A percentile compares a stretch with the other conserved stretches of the same genome.
These are phyloP conservation scores for Yasuhikotakia modesta DNA, from an alignment of 2,797 vertebrate species.

Conservation along the genomic window DNA sequence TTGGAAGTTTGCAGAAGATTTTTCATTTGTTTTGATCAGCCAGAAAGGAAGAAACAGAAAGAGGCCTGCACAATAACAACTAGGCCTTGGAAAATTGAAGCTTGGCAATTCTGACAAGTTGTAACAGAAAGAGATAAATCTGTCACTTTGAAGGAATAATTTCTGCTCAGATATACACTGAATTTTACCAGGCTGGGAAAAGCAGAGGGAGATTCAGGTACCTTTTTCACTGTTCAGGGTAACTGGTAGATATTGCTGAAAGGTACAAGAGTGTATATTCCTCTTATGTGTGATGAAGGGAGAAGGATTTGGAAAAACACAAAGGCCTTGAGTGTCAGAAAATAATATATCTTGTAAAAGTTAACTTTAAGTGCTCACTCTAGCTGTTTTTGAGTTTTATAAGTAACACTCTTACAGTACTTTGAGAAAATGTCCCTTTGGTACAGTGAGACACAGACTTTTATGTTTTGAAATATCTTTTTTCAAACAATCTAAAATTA, in stretches of 20 bases:
- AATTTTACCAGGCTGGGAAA: conserved; percentile 62
- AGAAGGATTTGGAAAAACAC: conserved; percentile 19
- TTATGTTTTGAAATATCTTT: not conserved
- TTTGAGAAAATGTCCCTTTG: not conserved
- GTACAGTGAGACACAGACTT: not conserved
- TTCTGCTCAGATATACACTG: conserved; percentile 61
- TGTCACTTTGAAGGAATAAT: conserved; percentile 71
- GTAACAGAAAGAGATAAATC: conserved; percentile 70
- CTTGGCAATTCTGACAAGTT: conserved; percentile 68
- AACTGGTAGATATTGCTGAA: conserved; percentile 39
- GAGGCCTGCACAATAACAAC: conserved; percentile 58
- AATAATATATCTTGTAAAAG: conserved; percentile 33
- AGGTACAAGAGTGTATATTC: conserved; percentile 22
- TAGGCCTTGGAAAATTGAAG: conserved; percentile 58
- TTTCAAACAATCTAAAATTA: not conserved
- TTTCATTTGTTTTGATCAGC: conserved; percentile 44
- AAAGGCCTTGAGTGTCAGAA: conserved; percentile 28
- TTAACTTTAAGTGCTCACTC: conserved; percentile 35
- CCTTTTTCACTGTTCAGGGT: conserved; percentile 43
- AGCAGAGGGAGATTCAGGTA: conserved; percentile 49
- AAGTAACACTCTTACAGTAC: conserved; percentile 11
- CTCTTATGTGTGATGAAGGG: conserved; percentile 23
- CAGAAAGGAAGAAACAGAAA: conserved; percentile 16
- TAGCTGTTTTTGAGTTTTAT: conserved; percentile 20
- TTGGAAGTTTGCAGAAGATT: conserved; percentile 29